Evolutionary conservation across 2,113 vertebrate species (phyloP).

Genomic region (Seriola rivoliana): DNA sequence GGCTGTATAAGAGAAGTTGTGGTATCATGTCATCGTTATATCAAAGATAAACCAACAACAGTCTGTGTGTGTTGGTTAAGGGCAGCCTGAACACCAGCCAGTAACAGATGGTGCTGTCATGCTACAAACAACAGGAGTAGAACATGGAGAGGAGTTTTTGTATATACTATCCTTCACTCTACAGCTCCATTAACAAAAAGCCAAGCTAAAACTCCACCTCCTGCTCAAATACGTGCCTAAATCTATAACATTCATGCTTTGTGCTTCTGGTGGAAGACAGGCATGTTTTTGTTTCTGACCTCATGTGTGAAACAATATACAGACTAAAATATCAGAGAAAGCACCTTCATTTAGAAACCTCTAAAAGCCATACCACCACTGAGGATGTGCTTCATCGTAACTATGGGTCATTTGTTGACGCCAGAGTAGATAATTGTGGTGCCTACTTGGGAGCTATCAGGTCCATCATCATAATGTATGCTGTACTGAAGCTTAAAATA

Average conservation of each 20-base stretch:
- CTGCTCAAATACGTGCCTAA: slow-evolving; percentile 11
- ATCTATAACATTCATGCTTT: slow-evolving; percentile 4
- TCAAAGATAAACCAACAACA: slow-evolving; percentile 61
- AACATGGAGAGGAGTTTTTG: slow-evolving; percentile 41
- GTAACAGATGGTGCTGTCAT: slow-evolving; percentile 76
- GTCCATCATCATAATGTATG: slow-evolving; percentile 27
- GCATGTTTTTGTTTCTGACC: slow-evolving; percentile 22
- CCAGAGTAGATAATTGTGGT: slow-evolving; percentile 31
- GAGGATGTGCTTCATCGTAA: slow-evolving; percentile 3
- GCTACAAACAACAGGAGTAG: slow-evolving; percentile 62
- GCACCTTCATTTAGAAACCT: background rate
- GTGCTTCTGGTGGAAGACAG: slow-evolving; percentile 10
- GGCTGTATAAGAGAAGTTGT: slow-evolving; percentile 30
- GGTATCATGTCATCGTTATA: slow-evolving; percentile 40
- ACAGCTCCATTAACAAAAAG: slow-evolving; percentile 20
- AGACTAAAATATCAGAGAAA: slow-evolving; percentile 21
- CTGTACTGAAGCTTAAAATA: slow-evolving; percentile 29
- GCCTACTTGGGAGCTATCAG: slow-evolving; percentile 22
- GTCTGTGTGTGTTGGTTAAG: slow-evolving; percentile 62
- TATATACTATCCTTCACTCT: slow-evolving; percentile 17
- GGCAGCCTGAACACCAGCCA: slow-evolving; percentile 70
- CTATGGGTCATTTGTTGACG: slow-evolving; percentile 16
- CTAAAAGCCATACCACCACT: slow-evolving; percentile 17
- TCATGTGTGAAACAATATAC: background rate
- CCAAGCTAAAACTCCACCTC: background rate